Conservation (phyloP, 2,888 invertebrate species). For the Watsonalla cultraria region DNA sequence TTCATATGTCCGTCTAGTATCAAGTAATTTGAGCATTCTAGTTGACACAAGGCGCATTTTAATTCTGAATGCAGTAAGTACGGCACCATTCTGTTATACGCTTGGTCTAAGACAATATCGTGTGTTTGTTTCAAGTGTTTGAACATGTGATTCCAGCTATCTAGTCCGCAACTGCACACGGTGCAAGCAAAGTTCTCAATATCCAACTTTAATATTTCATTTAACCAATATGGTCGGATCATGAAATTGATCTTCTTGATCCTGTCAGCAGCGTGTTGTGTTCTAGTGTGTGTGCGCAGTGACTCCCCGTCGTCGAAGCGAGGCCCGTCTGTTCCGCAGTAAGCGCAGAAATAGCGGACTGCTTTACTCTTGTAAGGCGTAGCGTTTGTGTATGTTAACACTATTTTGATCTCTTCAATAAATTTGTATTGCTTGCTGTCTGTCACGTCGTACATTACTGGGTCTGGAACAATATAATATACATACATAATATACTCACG, state of each 20-base stretch:
- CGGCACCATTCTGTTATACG: constrained; percentile 43
- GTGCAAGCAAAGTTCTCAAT: constrained; percentile 40
- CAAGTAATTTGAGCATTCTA: constrained; percentile 31
- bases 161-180: constrained; percentile 24
- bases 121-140: constrained; percentile 41
- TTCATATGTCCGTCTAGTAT: constrained; percentile 58
- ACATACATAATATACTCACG: too few relatives aligned
- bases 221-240: constrained; percentile 42
- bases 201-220: constrained; percentile 53
- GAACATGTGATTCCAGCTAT: constrained; percentile 48
- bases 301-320: constrained; percentile 37
- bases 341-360: constrained; percentile 40
- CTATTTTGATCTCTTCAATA: constrained; percentile 37
- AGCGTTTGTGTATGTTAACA: constrained; percentile 47
- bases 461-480: constrained; percentile 8
- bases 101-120: constrained; percentile 30
- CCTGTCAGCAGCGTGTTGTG: constrained; percentile 28
- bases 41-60: constrained; percentile 42
- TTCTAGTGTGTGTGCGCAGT: constrained; percentile 37
- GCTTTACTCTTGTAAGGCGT: constrained; percentile 46
- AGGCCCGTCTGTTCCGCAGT: constrained; percentile 33
- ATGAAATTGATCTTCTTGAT: constrained; percentile 31
- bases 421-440: constrained; percentile 24
- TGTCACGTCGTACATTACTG: constrained; percentile 1
- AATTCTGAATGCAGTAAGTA: constrained; percentile 28